Percentiles rank a stretch among this genome's conserved stretches.
These are phyloP conservation scores for Aegotheles bennettii DNA, from an alignment of 2,113 vertebrate species.

Conservation along the genomic window DNA sequence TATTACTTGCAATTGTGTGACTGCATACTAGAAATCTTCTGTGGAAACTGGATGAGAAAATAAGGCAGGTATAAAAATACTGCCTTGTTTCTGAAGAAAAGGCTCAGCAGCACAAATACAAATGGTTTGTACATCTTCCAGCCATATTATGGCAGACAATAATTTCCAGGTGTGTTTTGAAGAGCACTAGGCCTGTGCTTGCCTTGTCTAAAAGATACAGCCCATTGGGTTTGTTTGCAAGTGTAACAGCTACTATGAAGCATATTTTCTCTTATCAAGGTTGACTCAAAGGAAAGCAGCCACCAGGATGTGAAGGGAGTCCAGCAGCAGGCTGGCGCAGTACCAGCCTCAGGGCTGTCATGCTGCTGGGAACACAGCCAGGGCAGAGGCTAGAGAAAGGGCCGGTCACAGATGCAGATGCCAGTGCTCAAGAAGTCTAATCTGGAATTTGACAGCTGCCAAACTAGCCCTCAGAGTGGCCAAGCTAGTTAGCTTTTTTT, in stretches of 20 bases:
- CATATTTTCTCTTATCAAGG: slow-evolving; percentile 39
- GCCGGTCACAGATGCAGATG: slow-evolving; percentile 28
- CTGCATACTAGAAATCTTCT: neutral
- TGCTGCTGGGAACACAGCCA: slow-evolving; percentile 40
- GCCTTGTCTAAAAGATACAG: neutral
- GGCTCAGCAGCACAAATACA: neutral
- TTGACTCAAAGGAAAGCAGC: slow-evolving; percentile 57
- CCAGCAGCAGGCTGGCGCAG: slow-evolving; percentile 11
- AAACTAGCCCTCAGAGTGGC: slow-evolving; percentile 46
- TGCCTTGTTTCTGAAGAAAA: neutral
- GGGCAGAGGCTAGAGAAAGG: slow-evolving; percentile 45
- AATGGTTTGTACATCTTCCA: neutral
- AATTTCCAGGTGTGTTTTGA: neutral
- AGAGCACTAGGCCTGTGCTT: neutral
- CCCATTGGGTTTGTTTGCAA: neutral
- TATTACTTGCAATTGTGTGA: neutral
- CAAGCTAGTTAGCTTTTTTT: slow-evolving; percentile 46
- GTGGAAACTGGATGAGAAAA: neutral
- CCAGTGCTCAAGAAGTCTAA: slow-evolving; percentile 58
- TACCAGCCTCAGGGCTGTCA: neutral
- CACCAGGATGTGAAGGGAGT: neutral
- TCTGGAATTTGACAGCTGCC: slow-evolving; percentile 67
- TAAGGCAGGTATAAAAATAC: neutral
- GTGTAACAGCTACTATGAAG: neutral
- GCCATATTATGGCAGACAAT: neutral